Base-by-base conservation (phyloP, 2,113 vertebrate species). In the Canis aureus region DNA sequence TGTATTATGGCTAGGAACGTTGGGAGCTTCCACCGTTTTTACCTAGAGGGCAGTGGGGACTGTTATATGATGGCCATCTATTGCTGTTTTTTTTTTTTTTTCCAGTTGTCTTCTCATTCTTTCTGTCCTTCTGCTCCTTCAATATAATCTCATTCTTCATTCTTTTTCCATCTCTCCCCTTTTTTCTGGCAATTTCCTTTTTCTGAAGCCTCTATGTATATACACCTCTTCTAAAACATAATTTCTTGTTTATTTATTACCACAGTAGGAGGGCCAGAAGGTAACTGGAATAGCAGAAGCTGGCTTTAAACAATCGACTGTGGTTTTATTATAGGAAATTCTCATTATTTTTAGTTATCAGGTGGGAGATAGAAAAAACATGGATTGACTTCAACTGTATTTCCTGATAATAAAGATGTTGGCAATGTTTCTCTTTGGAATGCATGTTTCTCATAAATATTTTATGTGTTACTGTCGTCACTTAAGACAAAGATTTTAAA, bases 401-500 rank as follows among this genome's bases (percentile, higher is more conserved):
- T 86, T 92, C 11, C 29, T 74, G 12, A 89, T 27, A 92, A 88
- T 55, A 87, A 91, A 51, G 17, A 78, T 73, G 78, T 20, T 62
- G 67, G 69, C 5, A 87, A 4, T 25, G 69, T 81, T 96, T 64
- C 66, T 92, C 12, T 96, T 95, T 95, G 60, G 51, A 91, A 82
- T 95, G 49, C 80, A 32, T 89, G 3, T 15, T 89, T 94, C 66
- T 76, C 35, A 59, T 79, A 92, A 94, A 86, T 91, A 22, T 29
- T 35, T 43, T 73, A 29, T 60, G 19, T 62, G 9, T 82, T 80
- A 83, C 3, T 73, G 49, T 96, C n/a, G 27, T 96, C 32, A 53
- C 23, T 91, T 27, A 96, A 67, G 83, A 81, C 89, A 76, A 84
- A 88, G 27, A 78, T 96, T 94, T 64, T 89, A 92, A 82, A 71